Percentiles rank a stretch among this genome's conserved stretches.
Conservation (phyloP, 2,888 invertebrate species). For the Escarpia spicata region DNA sequence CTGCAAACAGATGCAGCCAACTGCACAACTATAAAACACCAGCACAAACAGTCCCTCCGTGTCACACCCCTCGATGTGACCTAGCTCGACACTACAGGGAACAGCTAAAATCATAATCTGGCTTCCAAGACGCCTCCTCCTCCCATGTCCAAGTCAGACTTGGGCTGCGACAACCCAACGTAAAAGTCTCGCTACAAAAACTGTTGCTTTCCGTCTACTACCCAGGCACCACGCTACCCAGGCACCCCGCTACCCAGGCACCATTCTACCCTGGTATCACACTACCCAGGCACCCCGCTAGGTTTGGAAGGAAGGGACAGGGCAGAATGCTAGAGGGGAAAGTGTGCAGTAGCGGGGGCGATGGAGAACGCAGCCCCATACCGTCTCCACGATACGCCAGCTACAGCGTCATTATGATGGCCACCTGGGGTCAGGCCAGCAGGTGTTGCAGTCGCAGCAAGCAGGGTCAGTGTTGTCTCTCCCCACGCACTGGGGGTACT, state of each 20-base stretch:
- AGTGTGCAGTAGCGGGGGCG: neutral
- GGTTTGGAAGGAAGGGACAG: neutral
- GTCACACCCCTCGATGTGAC: neutral
- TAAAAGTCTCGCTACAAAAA: neutral
- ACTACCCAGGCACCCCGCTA: neutral
- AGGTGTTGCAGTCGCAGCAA: neutral
- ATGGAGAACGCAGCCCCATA: no score
- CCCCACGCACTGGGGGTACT: neutral
- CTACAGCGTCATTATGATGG: neutral
- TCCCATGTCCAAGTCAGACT: neutral
- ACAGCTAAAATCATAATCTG: neutral
- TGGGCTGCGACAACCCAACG: neutral
- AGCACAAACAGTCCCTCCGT: neutral
- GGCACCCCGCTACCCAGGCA: no score
- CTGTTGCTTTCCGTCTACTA: no score
- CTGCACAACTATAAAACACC: neutral
- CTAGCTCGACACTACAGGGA: neutral
- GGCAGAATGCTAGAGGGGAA: neutral
- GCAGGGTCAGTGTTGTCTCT: neutral
- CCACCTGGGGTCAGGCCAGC: neutral
- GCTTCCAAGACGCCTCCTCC: neutral
- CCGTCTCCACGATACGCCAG: neutral
- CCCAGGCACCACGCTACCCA: no score
- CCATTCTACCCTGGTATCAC: no score
- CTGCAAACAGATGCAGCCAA: neutral